A percentile compares a stretch with the other conserved stretches of the same genome.
These are phyloP conservation scores for Mionectes macconnelli DNA, from an alignment of 2,113 vertebrate species.

Conservation along the genomic window DNA sequence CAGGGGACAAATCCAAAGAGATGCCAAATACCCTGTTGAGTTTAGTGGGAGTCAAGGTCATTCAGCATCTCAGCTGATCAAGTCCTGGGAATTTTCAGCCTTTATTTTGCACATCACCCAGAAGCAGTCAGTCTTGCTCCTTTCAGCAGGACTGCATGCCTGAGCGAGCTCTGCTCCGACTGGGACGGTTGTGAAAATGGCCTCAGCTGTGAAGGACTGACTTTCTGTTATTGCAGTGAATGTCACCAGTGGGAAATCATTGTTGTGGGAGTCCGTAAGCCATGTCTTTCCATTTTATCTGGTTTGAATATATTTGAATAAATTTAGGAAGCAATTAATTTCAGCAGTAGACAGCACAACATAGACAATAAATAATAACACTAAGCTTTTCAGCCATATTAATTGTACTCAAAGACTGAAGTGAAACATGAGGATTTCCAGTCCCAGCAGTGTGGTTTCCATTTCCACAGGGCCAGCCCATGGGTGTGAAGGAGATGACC, in stretches of 20 bases:
- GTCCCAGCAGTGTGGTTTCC: background rate
- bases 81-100: background rate
- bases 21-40: background rate
- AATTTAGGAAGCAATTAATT: conserved; percentile 35
- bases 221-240: background rate
- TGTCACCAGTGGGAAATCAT: conserved; percentile 3
- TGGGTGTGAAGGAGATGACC: background rate
- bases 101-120: background rate
- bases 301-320: conserved; percentile 44
- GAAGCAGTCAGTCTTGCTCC: background rate
- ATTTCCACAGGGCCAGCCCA: background rate
- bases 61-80: background rate
- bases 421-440: background rate
- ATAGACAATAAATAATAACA: background rate
- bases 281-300: background rate
- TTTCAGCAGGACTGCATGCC: background rate
- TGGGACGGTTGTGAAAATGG: background rate
- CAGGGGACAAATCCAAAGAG: background rate
- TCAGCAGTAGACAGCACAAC: background rate
- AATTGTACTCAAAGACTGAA: background rate
- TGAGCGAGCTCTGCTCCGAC: background rate
- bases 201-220: background rate
- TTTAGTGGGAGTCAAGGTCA: background rate
- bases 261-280: background rate
- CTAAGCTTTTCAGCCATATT: background rate